A percentile compares a stretch with the other conserved stretches of the same genome.
These are phyloP conservation scores for Sinella curviseta DNA, from an alignment of 1,140 invertebrate species.

Conservation along the genomic window DNA sequence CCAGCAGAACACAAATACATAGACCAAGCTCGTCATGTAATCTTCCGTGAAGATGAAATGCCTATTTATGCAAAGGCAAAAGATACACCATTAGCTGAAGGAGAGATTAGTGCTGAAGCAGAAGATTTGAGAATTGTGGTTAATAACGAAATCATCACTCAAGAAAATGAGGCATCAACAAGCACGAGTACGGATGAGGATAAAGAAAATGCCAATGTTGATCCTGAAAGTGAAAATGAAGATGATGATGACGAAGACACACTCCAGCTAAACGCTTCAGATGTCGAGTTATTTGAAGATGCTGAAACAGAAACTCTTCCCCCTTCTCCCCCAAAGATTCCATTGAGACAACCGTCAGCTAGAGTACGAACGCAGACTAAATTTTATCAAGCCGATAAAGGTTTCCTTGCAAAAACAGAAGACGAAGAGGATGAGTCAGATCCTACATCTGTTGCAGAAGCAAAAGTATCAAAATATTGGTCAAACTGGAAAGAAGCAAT, in stretches of 20 bases:
- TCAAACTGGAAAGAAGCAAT: constrained; percentile 23
- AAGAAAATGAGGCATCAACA: no score
- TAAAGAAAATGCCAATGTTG: no score
- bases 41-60: constrained; percentile 3
- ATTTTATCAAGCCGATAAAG: neutral
- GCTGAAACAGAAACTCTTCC: neutral
- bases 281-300: neutral
- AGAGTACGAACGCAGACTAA: neutral
- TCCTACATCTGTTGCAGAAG: constrained; percentile 27
- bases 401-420: neutral
- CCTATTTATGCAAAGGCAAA: neutral
- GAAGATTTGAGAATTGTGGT: neutral
- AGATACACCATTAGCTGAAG: neutral
- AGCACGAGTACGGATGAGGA: neutral
- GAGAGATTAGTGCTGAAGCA: neutral
- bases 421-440: no score
- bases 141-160: no score
- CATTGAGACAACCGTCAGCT: neutral
- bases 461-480: neutral
- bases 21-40: neutral
- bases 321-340: neutral
- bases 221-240: no score
- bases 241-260: neutral
- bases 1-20: neutral
- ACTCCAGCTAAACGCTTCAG: neutral